phyloP scores from a whole-genome alignment of 2,888 invertebrate species.

The Dusona sp. region DNA sequence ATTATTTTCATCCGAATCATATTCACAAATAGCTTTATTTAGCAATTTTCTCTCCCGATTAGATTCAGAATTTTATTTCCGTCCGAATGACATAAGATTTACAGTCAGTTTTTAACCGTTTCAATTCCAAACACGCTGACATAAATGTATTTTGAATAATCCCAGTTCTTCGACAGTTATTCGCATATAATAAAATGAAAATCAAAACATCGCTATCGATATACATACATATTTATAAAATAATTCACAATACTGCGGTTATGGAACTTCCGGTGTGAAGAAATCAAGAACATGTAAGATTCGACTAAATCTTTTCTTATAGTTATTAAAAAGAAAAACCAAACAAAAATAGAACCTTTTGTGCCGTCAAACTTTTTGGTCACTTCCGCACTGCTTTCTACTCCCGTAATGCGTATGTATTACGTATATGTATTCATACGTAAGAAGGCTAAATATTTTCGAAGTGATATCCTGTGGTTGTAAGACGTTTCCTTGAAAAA shows the following conservation, averaged over 20 bases:
- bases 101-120: background rate
- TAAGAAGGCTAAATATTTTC: constrained; percentile 19
- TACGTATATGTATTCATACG: background rate
- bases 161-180: background rate
- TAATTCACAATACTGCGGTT: too few species aligned
- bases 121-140: background rate
- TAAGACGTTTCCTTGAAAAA: constrained; percentile 46
- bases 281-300: background rate
- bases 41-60: background rate
- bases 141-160: background rate
- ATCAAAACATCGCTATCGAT: background rate
- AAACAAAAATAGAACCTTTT: background rate
- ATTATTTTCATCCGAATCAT: background rate
- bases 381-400: background rate
- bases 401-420: background rate
- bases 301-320: background rate
- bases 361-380: background rate
- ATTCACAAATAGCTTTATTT: background rate
- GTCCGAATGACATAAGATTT: background rate
- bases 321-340: background rate
- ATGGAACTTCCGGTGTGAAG: too few species aligned
- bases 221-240: background rate
- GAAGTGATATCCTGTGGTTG: background rate
- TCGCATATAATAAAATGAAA: background rate
- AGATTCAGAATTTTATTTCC: background rate